Percentiles rank a stretch among this genome's conserved stretches.
Conservation (phyloP, 2,113 vertebrate species). For the Vombatus ursinus region DNA sequence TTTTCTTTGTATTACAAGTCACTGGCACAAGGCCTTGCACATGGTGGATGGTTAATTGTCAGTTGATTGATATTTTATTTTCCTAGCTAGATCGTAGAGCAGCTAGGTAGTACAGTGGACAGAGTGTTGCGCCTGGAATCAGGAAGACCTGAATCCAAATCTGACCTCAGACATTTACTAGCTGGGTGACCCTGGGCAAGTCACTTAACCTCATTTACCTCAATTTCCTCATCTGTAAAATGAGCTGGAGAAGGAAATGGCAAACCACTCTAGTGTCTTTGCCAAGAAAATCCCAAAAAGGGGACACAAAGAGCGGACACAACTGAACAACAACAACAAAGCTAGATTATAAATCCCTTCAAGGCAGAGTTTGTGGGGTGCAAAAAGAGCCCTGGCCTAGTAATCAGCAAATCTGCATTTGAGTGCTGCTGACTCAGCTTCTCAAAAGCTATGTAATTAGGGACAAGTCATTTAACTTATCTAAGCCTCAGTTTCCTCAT, state of each 20-base stretch:
- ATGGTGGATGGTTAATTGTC: background rate
- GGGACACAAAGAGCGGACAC: no score
- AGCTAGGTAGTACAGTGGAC: background rate
- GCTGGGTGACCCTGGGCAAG: background rate
- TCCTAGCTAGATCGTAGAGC: background rate
- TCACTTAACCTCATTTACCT: background rate
- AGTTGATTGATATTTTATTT: background rate
- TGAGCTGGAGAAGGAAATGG: background rate
- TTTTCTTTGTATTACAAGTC: background rate
- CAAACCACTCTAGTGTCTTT: no score
- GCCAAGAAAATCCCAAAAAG: no score
- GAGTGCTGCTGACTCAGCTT: background rate
- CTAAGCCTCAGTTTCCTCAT: background rate
- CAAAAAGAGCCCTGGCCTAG: background rate
- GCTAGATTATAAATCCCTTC: background rate
- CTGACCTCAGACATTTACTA: background rate
- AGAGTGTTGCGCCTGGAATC: background rate
- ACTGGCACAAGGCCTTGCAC: background rate
- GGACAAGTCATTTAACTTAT: background rate
- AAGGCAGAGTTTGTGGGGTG: background rate
- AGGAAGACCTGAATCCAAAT: background rate
- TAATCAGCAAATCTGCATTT: background rate
- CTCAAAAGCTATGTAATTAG: background rate
- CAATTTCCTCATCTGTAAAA: background rate
- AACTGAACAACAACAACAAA: no score